Base-by-base conservation (phyloP, 2,113 vertebrate genomes). In the Leucoraja erinaceus region DNA sequence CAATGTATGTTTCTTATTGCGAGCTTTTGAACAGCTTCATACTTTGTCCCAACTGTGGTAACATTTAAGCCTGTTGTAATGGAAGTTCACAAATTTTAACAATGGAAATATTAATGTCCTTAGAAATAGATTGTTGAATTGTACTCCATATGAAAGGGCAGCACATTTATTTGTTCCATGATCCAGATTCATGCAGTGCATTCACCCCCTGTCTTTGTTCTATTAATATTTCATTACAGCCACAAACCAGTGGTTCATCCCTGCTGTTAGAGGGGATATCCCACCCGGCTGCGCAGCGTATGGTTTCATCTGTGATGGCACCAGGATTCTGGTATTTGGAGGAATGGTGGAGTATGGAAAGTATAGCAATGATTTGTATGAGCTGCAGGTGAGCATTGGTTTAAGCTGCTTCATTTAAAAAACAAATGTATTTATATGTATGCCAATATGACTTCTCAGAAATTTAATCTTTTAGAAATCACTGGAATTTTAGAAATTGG, bases 331-430 rank as follows among this genome's bases (percentile, higher is more conserved):
- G 94, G 97, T 99, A 33, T 99, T 99, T 94, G 99, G 99, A 68
- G 99, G 99, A 93, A 99, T 99, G 99, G 97, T 99, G 94, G 99
- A 99, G 95, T 99, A 97, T 94, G 99, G 99, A 93, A 98, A 98
- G 96, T 99, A 99, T 94, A 98, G 97, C 93, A 99, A 97, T 95
- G 98, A 96, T 93, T 94, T 99, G 8, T 99, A 99, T 95, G 99
- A 99, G 94, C 96, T 99, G 79, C 99, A 99, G 97, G 99, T 99
- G 96, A 96, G 94, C 93, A 68, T 0, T 4, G 10, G 18, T 12
- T 59, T 0, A 8, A 22, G 12, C 83, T 88, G 25, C 68, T 28
- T 59, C 22, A 84, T 59, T 84, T 22, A 56, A 28, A 56, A 0
- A 25, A 8, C 18, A 11, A 22, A 91, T 25, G 22, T 91, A 72